Evolutionary conservation across 2,797 vertebrate species (phyloP).

Genomic region (Sebastes iracundus): DNA sequence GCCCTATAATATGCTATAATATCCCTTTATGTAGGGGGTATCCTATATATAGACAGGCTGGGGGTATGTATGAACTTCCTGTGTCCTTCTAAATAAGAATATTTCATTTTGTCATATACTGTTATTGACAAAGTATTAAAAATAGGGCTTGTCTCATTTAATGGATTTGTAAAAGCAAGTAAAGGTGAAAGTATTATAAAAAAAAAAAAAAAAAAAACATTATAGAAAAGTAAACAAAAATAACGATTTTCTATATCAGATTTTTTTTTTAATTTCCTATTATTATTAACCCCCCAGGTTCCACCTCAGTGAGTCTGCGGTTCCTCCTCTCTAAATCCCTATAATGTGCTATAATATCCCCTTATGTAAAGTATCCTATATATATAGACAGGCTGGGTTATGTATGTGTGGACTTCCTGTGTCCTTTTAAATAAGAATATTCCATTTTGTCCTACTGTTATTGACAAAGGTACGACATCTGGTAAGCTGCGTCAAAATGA

Average conservation of each 20-base stretch:
- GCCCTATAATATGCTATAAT: no score
- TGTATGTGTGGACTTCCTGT: background rate
- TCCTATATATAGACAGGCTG: no score
- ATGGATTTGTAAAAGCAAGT: background rate
- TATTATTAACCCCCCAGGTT: background rate
- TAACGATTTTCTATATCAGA: background rate
- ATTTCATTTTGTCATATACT: background rate
- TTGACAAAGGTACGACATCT: conserved; percentile 45
- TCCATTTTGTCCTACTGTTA: background rate
- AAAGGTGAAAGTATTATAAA: background rate
- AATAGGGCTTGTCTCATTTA: background rate
- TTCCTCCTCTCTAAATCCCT: no score
- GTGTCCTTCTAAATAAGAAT: background rate
- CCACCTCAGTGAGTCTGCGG: no score
- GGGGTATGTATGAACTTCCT: background rate
- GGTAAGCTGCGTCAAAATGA: conserved; percentile 61
- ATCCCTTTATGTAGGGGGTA: no score
- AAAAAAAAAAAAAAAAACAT: no score
- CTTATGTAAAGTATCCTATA: background rate
- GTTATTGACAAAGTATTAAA: background rate
- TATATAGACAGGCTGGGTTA: background rate
- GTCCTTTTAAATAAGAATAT: background rate
- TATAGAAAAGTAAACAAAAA: background rate
- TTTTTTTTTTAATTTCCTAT: background rate
- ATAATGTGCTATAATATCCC: no score